Evolutionary conservation across 1,140 invertebrate species (phyloP).

Genomic region (Mycetomoellerius zeteki): DNA sequence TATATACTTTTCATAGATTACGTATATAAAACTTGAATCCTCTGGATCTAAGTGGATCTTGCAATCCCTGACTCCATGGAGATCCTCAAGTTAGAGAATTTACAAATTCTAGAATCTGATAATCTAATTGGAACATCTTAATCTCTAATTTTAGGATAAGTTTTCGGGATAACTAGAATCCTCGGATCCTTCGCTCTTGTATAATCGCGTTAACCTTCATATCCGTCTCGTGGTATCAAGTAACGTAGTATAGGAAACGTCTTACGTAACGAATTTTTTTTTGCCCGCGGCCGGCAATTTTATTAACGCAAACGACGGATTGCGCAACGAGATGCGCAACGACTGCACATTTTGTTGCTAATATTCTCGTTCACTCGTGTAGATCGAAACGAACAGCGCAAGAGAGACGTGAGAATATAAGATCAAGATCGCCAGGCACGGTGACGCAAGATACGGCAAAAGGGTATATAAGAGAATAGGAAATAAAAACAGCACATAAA

Average conservation of each 20-base stretch:
- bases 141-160: not conserved
- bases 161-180: conserved; percentile 1
- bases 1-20: not conserved
- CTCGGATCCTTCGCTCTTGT: conserved; percentile 11
- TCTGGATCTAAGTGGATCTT: too few relatives aligned
- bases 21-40: not conserved
- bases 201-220: conserved; percentile 48
- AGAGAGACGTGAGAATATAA: conserved; percentile 82
- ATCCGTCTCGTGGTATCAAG: conserved; percentile 34
- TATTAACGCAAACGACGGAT: conserved; percentile 49
- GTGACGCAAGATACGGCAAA: conserved; percentile 81
- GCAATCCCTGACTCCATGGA: not conserved
- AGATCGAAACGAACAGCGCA: conserved; percentile 80
- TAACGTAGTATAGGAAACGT: conserved; percentile 24
- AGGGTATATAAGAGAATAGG: conserved; percentile 63
- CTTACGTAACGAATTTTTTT: conserved; percentile 57
- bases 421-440: conserved; percentile 82
- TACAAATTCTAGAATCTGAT: not conserved
- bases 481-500: conserved; percentile 77
- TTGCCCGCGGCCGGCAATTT: conserved; percentile 51
- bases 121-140: not conserved
- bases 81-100: not conserved
- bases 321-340: conserved; percentile 59
- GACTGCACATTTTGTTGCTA: conserved; percentile 69
- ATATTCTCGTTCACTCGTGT: conserved; percentile 63